A percentile compares a stretch with the other conserved stretches of the same genome.
Evolutionary conservation across 1,140 invertebrate species (phyloP).

Genomic region (Hyles vespertilio): DNA sequence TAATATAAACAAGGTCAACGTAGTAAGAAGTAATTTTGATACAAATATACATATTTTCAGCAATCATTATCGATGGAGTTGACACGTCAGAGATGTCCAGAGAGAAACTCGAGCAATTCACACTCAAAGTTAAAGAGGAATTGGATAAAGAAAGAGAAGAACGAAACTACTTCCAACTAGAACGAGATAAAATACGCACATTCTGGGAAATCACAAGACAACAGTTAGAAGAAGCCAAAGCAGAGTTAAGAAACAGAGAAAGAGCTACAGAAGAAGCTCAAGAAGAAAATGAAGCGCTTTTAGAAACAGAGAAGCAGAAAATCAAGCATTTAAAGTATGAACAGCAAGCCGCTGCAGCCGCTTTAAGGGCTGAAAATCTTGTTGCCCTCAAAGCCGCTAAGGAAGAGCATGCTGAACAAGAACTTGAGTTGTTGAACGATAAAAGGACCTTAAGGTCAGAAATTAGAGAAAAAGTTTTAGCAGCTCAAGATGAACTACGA

Average conservation of each 20-base stretch:
- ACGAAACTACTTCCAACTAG: constrained; percentile 95
- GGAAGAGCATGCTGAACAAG: constrained; percentile 81
- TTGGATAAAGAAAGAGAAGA: constrained; percentile 95
- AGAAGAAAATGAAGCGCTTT: constrained; percentile 90
- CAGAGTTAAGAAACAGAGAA: constrained; percentile 88
- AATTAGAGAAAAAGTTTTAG: constrained; percentile 83
- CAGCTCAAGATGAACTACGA: constrained; percentile 76
- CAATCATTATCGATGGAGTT: constrained; percentile 90
- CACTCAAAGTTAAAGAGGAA: constrained; percentile 91
- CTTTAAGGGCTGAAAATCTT: constrained; percentile 78
- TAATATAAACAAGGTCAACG: too few relatives aligned
- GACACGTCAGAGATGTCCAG: constrained; percentile 94
- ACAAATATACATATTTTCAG: constrained; percentile 31
- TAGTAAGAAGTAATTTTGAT: too few relatives aligned
- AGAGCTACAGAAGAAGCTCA: constrained; percentile 90
- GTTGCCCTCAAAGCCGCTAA: constrained; percentile 67
- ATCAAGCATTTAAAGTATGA: constrained; percentile 95
- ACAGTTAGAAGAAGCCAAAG: constrained; percentile 88
- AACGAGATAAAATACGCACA: constrained; percentile 94
- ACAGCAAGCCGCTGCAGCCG: constrained; percentile 89
- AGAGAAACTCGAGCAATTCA: constrained; percentile 94
- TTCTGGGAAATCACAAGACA: constrained; percentile 93
- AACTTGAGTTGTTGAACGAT: constrained; percentile 86
- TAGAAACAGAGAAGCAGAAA: constrained; percentile 94
- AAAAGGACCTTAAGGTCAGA: constrained; percentile 85